phyloP scores from a whole-genome alignment of 2,113 vertebrate species.

The Marcusenius ussheri region DNA sequence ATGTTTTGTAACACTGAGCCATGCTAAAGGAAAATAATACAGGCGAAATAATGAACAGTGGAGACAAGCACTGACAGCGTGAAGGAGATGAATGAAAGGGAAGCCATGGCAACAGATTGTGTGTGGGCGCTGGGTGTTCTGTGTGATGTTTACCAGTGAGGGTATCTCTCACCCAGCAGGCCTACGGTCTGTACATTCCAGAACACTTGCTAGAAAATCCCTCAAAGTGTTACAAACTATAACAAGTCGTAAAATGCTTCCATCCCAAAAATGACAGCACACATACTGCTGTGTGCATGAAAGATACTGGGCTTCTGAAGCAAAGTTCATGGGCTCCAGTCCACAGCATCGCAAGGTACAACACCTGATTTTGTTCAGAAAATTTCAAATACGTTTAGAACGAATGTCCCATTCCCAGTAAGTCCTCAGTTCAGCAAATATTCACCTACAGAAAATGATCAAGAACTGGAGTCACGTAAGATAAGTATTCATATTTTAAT shows the following conservation, averaged over 20 bases:
- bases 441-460: neutral
- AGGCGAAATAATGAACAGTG: neutral
- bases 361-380: neutral
- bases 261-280: neutral
- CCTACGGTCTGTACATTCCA: neutral
- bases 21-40: neutral
- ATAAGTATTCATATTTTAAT: neutral
- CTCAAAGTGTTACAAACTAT: neutral
- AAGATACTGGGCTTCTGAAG: neutral
- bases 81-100: conserved; percentile 1
- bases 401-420: neutral
- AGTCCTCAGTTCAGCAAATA: neutral
- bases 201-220: neutral
- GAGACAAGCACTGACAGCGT: neutral
- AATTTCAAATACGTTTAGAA: neutral
- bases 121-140: conserved; percentile 10
- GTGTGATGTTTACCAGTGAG: conserved; percentile 4
- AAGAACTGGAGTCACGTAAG: neutral
- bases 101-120: conserved; percentile 14
- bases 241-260: neutral
- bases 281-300: neutral
- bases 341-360: neutral
- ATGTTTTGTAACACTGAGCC: neutral
- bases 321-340: neutral
- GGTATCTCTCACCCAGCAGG: neutral